These are phyloP conservation scores for Arothron firmamentum DNA, from an alignment of 2,113 vertebrate species.

Conservation along the genomic window DNA sequence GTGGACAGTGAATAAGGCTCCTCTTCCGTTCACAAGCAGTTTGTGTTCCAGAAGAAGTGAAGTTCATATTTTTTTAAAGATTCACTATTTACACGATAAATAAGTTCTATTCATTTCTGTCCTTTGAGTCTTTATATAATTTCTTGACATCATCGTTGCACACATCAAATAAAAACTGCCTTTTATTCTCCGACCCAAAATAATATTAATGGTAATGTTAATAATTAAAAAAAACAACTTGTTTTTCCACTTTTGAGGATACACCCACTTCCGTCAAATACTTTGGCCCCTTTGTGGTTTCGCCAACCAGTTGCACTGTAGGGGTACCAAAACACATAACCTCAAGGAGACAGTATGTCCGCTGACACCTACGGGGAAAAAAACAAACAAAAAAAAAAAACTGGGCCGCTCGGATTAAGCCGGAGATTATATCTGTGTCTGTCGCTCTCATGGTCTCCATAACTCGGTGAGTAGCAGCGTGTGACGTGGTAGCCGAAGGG, in stretches of 20 bases:
- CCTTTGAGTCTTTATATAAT: constrained; percentile 61
- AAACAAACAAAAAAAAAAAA: background rate
- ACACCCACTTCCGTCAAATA: constrained; percentile 15
- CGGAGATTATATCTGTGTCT: constrained; percentile 28
- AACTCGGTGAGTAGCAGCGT: constrained; percentile 21
- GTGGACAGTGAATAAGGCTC: constrained; percentile 68
- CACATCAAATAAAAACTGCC: constrained; percentile 50
- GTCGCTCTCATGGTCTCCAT: constrained; percentile 36
- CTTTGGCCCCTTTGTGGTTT: constrained; percentile 33
- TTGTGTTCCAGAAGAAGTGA: constrained; percentile 71
- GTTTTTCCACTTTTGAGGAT: constrained; percentile 25
- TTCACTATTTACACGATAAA: constrained; percentile 78
- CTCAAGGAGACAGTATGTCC: constrained; percentile 15
- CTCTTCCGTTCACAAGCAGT: constrained; percentile 66
- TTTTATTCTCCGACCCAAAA: constrained; percentile 39
- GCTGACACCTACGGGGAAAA: constrained; percentile 14
- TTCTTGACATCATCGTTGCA: constrained; percentile 71
- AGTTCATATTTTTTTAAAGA: constrained; percentile 65
- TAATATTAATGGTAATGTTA: constrained; percentile 17
- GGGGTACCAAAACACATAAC: constrained; percentile 18
- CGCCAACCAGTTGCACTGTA: constrained; percentile 19
- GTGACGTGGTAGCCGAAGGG: constrained; percentile 29
- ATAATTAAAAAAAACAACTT: constrained; percentile 8
- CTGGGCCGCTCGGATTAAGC: constrained; percentile 29
- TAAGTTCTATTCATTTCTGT: constrained; percentile 68